These are phyloP conservation scores for Epiblema foenella DNA, from an alignment of 2,888 invertebrate species.

Conservation along the genomic window DNA sequence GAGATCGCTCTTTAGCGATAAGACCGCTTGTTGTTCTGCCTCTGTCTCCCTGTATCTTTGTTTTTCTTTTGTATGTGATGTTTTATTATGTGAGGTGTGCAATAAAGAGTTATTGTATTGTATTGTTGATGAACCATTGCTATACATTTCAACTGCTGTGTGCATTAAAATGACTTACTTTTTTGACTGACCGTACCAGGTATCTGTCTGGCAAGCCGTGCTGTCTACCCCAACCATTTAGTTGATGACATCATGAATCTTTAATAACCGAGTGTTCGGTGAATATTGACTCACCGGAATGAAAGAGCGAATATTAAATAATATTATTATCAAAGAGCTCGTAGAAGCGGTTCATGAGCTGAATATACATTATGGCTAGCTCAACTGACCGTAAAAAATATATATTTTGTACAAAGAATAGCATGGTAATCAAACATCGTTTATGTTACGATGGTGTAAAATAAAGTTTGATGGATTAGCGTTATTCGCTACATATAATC, in stretches of 20 bases:
- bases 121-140: background rate
- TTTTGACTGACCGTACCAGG: background rate
- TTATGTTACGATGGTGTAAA: too few species aligned
- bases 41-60: too few species aligned
- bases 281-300: slow-evolving; percentile 6
- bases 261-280: slow-evolving; percentile 16
- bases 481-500: too few species aligned
- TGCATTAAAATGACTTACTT: background rate
- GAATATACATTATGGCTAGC: background rate
- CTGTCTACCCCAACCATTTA: background rate
- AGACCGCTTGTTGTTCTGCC: too few species aligned
- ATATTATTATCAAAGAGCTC: slow-evolving; percentile 12
- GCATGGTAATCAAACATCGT: too few species aligned
- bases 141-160: background rate
- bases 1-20: too few species aligned
- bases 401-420: background rate
- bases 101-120: too few species aligned
- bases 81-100: too few species aligned
- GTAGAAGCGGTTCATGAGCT: background rate
- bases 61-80: too few species aligned
- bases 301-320: slow-evolving; percentile 15
- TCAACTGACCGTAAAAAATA: background rate
- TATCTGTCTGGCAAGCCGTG: background rate
- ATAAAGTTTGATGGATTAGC: too few species aligned
- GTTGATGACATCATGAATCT: slow-evolving; percentile 20